These are phyloP conservation scores for Cynopterus sphinx DNA, from an alignment of 2,797 vertebrate genomes.

Conservation along the genomic window DNA sequence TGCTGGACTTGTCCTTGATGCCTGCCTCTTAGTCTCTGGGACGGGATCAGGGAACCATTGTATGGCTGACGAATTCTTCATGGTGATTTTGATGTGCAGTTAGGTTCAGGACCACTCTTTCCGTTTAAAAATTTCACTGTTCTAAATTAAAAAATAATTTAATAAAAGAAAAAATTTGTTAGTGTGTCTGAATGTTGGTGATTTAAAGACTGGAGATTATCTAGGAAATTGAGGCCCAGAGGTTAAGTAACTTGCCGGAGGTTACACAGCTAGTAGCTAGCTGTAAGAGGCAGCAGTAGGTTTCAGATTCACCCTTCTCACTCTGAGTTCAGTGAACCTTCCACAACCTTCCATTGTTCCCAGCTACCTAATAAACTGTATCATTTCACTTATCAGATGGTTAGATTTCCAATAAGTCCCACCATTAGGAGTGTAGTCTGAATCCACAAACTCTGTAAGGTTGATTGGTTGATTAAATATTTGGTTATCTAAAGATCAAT, in stretches of 20 bases:
- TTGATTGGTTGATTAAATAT: conserved; percentile 60
- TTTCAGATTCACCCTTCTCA: conserved; percentile 15
- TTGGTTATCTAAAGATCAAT: conserved; percentile 63
- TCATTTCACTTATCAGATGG: conserved; percentile 40
- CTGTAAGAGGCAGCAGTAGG: neutral
- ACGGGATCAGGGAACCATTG: neutral
- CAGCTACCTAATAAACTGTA: neutral
- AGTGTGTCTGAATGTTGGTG: neutral
- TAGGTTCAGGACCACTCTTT: neutral
- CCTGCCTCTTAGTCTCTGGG: neutral
- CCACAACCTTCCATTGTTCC: neutral
- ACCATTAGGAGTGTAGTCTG: conserved; percentile 15
- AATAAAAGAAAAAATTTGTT: conserved; percentile 1
- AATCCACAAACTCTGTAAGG: conserved; percentile 46
- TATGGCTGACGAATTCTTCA: conserved; percentile 5
- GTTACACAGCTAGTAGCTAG: neutral
- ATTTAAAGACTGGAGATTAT: conserved; percentile 24
- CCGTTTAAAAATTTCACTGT: neutral
- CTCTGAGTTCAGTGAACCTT: conserved; percentile 5
- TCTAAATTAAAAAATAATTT: neutral
- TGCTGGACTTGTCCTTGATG: neutral
- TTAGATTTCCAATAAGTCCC: conserved; percentile 50
- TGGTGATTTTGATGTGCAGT: neutral
- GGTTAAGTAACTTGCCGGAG: conserved; percentile 60
- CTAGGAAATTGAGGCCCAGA: neutral